Percentiles rank a stretch among this genome's conserved stretches.
phyloP scores from a whole-genome alignment of 2,113 vertebrate genomes.

The Psettodes erumei region DNA sequence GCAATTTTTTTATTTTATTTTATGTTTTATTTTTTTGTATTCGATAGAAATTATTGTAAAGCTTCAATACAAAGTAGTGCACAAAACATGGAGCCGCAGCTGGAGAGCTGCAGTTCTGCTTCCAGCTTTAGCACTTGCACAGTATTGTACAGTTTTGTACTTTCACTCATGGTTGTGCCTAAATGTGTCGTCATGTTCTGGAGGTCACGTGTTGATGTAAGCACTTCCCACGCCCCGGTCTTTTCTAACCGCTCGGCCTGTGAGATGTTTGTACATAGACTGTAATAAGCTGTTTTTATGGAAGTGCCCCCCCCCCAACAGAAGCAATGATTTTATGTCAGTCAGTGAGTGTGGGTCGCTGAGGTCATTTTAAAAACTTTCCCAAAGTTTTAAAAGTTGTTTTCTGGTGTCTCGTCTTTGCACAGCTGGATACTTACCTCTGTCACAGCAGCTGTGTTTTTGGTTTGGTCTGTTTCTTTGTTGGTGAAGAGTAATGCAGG shows the following conservation, averaged over 20 bases:
- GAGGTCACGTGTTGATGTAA: not conserved
- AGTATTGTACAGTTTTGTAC: constrained; percentile 59
- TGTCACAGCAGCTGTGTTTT: too few species aligned
- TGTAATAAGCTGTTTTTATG: constrained; percentile 51
- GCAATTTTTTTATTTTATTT: not conserved
- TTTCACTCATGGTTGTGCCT: constrained; percentile 62
- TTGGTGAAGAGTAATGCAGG: too few species aligned
- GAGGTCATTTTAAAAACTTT: not conserved
- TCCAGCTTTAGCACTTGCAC: constrained; percentile 52
- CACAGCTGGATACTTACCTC: too few species aligned
- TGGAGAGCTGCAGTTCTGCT: constrained; percentile 35
- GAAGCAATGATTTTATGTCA: not conserved
- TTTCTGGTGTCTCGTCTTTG: constrained; percentile 46
- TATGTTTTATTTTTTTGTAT: not conserved
- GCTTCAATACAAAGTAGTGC: not conserved
- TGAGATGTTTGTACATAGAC: constrained; percentile 38
- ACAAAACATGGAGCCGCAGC: too few species aligned
- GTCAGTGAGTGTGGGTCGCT: not conserved
- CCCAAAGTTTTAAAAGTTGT: constrained; percentile 2
- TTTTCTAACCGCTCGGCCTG: not conserved
- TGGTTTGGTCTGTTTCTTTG: too few species aligned
- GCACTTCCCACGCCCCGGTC: not conserved
- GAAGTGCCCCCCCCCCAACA: constrained; percentile 8
- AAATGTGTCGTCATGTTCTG: constrained; percentile 13
- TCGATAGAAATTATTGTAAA: not conserved